Evolutionary conservation across 2,888 invertebrate genomes (phyloP), one percentile per base, ranked within the genome.

Genomic region (Tortricodes alternella): DNA sequence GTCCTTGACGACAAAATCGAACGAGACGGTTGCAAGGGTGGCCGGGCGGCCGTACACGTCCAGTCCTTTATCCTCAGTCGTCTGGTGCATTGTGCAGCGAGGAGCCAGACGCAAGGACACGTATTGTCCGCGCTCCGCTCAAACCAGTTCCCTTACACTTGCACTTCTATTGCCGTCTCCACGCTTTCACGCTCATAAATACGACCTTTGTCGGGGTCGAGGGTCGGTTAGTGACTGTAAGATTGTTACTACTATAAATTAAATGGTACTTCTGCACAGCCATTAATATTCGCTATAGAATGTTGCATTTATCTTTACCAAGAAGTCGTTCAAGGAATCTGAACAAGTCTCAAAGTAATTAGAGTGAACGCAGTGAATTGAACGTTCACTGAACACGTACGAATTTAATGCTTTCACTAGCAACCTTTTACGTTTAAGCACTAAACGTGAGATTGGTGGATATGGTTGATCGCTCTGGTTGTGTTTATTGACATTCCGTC

Each of bases 101-200:
- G 78, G 80, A 75, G 74, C 72, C 76, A 78, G 78, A 77, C 77
- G 71, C 79, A 83, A 85, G 85, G 83, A 76, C 84, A 71, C 64
- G 74, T 74, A 74, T 83, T 82, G 82, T 81, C 69, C 72, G 66
- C 65, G 63, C 62, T 61, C 60, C 67, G 62, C 70, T 63, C 68
- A 74, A 85, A 87, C 86, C 83, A 78, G 86, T 85, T 83, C 68
- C 63, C 62, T 57, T 74, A 75, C 80, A 84, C 85, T 85, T 85
- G 83, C 81, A 80, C 80, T 84, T 73, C 75, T 73, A 73, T 74
- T 66, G 70, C 68, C 66, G 71, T 67, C 73, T 62, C 46, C 57
- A 73, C 66, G 70, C 76, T 81, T 79, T 79, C 75, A 73, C 67
- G 67, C 65, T 70, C 61, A 68, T 70, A 66, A 68, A 71, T 68